Evolutionary conservation across 2,113 vertebrate genomes (phyloP).

Genomic region (Hippocampus comes): DNA sequence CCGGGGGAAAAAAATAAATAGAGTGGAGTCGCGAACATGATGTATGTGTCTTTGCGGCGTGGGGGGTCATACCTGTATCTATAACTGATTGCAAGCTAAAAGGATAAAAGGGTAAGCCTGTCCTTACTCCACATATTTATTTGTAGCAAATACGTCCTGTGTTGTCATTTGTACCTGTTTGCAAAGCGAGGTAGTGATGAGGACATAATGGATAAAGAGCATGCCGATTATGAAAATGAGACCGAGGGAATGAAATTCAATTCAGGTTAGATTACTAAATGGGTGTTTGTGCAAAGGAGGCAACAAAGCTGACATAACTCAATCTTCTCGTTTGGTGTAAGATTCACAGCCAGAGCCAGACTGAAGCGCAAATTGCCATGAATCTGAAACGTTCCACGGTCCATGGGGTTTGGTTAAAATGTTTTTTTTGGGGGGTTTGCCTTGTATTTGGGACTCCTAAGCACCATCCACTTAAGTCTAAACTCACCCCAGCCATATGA

Average conservation of each 20-base stretch:
- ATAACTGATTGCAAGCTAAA: constrained; percentile 36
- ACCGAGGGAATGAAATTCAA: constrained; percentile 6
- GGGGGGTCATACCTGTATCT: constrained; percentile 15
- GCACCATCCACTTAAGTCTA: not conserved
- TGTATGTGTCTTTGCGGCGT: not conserved
- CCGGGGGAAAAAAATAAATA: not conserved
- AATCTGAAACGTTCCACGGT: not conserved
- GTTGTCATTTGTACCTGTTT: constrained; percentile 8
- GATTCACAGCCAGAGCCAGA: not conserved
- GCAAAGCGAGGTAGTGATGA: constrained; percentile 6
- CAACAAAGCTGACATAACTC: not conserved
- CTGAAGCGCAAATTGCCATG: not conserved
- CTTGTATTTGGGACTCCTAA: not conserved
- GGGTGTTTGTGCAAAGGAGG: not conserved
- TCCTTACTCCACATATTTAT: constrained; percentile 26
- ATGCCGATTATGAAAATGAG: constrained; percentile 16
- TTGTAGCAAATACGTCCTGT: constrained; percentile 17
- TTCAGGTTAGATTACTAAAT: constrained; percentile 24
- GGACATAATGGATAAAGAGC: constrained; percentile 31
- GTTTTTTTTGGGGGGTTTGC: too few relatives aligned
- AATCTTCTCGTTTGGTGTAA: not conserved
- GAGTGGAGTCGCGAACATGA: constrained; percentile 10
- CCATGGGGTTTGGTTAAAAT: not conserved
- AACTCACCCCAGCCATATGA: not conserved
- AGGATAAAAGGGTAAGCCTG: constrained; percentile 38